These are phyloP conservation scores for Ceratitis capitata DNA, from an alignment of 1,140 invertebrate genomes.

Conservation along the genomic window DNA sequence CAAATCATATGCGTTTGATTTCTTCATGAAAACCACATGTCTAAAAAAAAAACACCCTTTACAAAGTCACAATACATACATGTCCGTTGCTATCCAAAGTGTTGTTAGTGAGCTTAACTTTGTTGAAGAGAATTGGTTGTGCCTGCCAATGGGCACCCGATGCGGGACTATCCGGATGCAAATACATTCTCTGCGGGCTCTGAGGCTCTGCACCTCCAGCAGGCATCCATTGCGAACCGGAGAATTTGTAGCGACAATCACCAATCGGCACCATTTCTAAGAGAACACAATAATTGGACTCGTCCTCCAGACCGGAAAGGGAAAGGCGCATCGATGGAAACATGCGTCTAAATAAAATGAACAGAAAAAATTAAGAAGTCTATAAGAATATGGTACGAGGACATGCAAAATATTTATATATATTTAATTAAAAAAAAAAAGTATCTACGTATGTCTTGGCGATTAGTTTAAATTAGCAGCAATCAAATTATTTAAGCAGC, in stretches of 20 bases:
- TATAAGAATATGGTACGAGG: too few species aligned
- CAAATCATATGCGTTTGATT: too few species aligned
- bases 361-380: conserved; percentile 48
- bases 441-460: too few species aligned
- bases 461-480: too few species aligned
- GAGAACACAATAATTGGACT: conserved; percentile 80
- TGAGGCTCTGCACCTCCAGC: conserved; percentile 87
- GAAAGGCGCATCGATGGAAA: conserved; percentile 80
- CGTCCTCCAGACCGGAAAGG: conserved; percentile 78
- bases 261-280: conserved; percentile 80
- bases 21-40: too few species aligned
- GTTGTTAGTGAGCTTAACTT: conserved; percentile 92
- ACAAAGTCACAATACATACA: conserved; percentile 73
- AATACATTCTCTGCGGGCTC: conserved; percentile 76
- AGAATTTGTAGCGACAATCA: conserved; percentile 75
- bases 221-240: conserved; percentile 80
- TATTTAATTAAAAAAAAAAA: too few species aligned
- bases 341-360: conserved; percentile 80
- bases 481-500: too few species aligned
- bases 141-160: conserved; percentile 87
- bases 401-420: too few species aligned
- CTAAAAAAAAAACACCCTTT: too few species aligned
- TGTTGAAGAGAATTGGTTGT: conserved; percentile 83
- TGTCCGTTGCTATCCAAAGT: conserved; percentile 82
- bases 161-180: conserved; percentile 88